Conservation (phyloP, 30 jellyfish, hydroid and myxozoan species). For the Catostylus mosaicus region DNA sequence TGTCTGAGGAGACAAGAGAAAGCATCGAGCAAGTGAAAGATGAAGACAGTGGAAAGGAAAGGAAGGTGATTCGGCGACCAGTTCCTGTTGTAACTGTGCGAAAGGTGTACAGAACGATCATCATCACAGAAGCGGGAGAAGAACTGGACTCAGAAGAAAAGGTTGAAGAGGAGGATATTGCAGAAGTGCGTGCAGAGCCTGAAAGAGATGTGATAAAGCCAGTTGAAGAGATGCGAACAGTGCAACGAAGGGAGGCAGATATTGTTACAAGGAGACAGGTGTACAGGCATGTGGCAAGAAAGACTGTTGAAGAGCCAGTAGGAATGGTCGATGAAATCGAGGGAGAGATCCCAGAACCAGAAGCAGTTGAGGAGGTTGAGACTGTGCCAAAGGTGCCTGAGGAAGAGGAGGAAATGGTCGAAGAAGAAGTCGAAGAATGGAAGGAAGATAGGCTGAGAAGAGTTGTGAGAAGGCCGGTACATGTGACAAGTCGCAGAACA, state of each 20-base stretch:
- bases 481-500: conserved; percentile 64
- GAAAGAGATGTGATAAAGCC: no score
- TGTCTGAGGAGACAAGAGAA: conserved; percentile 12
- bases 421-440: conserved; percentile 6
- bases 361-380: conserved; percentile 36
- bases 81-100: conserved; percentile 55
- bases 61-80: conserved; percentile 40
- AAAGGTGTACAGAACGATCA: conserved; percentile 73
- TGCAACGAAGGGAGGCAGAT: no score
- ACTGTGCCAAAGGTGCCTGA: conserved; percentile 40
- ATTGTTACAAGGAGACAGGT: conserved; percentile 30
- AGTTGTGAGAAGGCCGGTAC: conserved; percentile 72
- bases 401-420: conserved; percentile 13
- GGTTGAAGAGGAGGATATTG: no score
- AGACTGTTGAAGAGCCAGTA: no score
- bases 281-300: not conserved
- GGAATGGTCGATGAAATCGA: not conserved
- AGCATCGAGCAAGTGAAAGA: conserved; percentile 17
- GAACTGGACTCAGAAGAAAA: conserved; percentile 11
- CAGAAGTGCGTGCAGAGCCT: no score
- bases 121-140: conserved; percentile 26
- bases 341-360: conserved; percentile 35
- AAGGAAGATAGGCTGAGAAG: conserved; percentile 35
- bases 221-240: no score
- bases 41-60: conserved; percentile 21